Base-by-base conservation (phyloP, 2,888 invertebrate genomes). In the Slavum lentiscoides region DNA sequence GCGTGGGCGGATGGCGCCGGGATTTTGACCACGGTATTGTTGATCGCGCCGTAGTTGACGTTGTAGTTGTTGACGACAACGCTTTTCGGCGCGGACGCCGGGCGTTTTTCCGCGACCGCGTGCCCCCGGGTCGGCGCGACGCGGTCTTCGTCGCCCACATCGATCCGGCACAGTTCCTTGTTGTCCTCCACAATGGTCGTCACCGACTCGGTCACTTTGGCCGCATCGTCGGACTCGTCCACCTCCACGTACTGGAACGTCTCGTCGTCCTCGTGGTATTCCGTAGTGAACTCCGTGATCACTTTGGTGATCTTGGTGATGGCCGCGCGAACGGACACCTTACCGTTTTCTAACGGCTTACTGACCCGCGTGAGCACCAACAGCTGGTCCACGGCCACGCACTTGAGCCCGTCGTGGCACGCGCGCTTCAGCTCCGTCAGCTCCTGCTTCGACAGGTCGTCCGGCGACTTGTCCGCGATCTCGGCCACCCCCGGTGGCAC, bases 301-400 rank as follows among this genome's bases (percentile, higher is more conserved):
- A 80, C 70, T 1, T 72, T 23, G 23, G 80, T 70, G 53, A 80
- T 70, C 15, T 66, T 80, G 19, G 53, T 61, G 37, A 80, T 64
- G 53, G 62, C 80, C 64, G 1, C 43, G 9, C 43, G 70, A 55
- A 80, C 69, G 4, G 39, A 23, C 49, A 15, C 17, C n/a, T 39
- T 8, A 3, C 64, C 64, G 9, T 1, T 23, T 15, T 9, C 58
- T 0, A 30, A 5, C 15, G 17, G 11, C n/a, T 23, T n/a, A n/a
- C n/a, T n/a, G n/a, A n/a, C n/a, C n/a, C n/a, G n/a, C n/a, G n/a
- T 8, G 2, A 80, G 53, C 13, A 70, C 39, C 17, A 70, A 8
- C 23, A 80, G 70, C 15, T 72, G 70, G n/a, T 80, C 80, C 5
- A 80, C 70, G 19, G 70, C 64, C 55, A 80, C 80, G 39, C 80